Evolutionary conservation across 2,888 invertebrate genomes (phyloP), one percentile per base, ranked within the genome.

Genomic region (Nomada hirtipes): DNA sequence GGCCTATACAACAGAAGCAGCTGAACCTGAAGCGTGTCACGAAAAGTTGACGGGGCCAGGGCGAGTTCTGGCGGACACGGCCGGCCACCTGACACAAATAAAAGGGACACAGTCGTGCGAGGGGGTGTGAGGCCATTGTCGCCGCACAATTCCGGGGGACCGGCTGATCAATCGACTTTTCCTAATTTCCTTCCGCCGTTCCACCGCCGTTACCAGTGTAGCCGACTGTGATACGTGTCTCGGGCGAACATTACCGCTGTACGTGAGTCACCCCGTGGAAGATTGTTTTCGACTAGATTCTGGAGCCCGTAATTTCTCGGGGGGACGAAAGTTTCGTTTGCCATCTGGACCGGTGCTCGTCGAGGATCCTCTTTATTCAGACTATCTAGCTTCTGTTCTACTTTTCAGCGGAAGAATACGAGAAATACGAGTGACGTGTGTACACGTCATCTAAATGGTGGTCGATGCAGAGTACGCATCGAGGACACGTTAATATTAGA

Each of bases 1-100:
- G 72, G 57, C 50, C 61, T 72, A 15, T 59, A 61, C 64, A 53
- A 36, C 76, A 13, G 47, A 47, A 86, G 79, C 88, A 87, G 86
- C 88, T 88, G 88, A 88, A 88, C 86, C 84, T 88, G 88, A 88
- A 86, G 82, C 82, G 80, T 88, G 88, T 88, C 88, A 79, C 59
- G 87, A 26, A 74, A 88, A 87, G 87, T 88, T 88, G 79, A 86
- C 83, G 78, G 63, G 73, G 20, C 72, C 63, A 18, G 36, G 76
- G 50, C 57, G 71, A 61, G 52, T 70, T 75, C 73, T 70, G 67
- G 60, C 26, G 70, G 20, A 73, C 69, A 81, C 59, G 76, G 69
- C 78, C 65, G 83, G 75, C 63, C 88, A 86, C 76, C 82, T 83
- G 82, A 87, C 82, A 80, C 82, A 79, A 76, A 82, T 80, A 70